phyloP scores from a whole-genome alignment of 2,888 invertebrate genomes.

The Lycia hirtaria region DNA sequence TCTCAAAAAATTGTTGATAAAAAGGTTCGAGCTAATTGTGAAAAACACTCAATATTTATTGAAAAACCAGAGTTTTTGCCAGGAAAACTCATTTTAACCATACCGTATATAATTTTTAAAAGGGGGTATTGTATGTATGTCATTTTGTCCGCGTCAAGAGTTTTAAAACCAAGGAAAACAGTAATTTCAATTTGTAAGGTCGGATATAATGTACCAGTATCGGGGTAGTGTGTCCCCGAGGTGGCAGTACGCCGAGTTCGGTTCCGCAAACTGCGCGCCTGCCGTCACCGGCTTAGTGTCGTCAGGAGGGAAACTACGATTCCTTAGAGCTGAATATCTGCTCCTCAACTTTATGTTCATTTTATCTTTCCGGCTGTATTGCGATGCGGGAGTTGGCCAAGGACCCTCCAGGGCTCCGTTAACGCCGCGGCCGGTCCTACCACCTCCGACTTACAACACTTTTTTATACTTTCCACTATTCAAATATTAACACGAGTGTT shows the following conservation, averaged over 20 bases:
- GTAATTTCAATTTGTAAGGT: constrained; percentile 33
- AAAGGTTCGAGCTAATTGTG: no score
- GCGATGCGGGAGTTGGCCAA: constrained; percentile 77
- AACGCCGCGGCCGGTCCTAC: constrained; percentile 72
- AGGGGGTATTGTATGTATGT: not conserved
- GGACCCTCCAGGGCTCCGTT: constrained; percentile 82
- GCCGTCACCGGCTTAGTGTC: constrained; percentile 74
- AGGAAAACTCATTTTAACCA: no score
- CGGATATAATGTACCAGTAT: constrained; percentile 15
- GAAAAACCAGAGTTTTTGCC: no score
- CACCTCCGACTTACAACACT: constrained; percentile 71
- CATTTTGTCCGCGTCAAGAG: not conserved
- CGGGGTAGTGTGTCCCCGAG: constrained; percentile 24
- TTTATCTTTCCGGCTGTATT: constrained; percentile 84
- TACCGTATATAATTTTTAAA: no score
- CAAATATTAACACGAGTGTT: constrained; percentile 75
- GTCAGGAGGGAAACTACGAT: constrained; percentile 81
- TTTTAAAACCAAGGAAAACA: not conserved
- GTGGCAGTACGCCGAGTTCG: constrained; percentile 36
- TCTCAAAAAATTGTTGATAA: no score
- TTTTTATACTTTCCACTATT: constrained; percentile 76
- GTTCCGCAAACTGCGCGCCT: constrained; percentile 69
- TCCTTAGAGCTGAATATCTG: constrained; percentile 81
- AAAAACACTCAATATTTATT: no score
- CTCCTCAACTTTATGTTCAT: constrained; percentile 84